Conservation (phyloP, 2,888 invertebrate genomes). For the Eupithecia centaureata region DNA sequence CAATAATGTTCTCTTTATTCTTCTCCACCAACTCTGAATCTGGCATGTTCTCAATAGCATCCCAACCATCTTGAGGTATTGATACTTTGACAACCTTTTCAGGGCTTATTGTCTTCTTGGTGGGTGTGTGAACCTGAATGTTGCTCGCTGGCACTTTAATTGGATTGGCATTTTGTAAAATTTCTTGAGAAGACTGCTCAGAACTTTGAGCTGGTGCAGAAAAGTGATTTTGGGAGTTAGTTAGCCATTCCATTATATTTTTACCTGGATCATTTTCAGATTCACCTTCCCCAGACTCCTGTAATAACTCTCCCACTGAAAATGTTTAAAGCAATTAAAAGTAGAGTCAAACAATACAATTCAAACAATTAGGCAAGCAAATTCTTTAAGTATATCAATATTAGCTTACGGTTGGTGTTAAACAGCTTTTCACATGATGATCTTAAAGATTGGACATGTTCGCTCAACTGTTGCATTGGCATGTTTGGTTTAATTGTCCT, state of each 20-base stretch:
- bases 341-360: background rate
- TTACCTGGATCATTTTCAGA: constrained; percentile 59
- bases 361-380: too few relatives aligned
- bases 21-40: constrained; percentile 55
- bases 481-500: constrained; percentile 59
- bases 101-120: constrained; percentile 52
- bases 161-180: constrained; percentile 42
- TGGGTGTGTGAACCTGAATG: constrained; percentile 61
- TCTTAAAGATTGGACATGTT: constrained; percentile 56
- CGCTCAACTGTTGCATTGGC: constrained; percentile 59
- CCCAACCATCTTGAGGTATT: constrained; percentile 72
- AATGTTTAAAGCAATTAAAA: constrained; percentile 28
- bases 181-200: constrained; percentile 56
- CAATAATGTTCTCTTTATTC: constrained; percentile 59
- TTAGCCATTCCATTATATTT: constrained; percentile 73
- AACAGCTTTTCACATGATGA: constrained; percentile 67
- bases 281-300: constrained; percentile 51
- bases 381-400: background rate
- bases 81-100: constrained; percentile 54
- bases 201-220: constrained; percentile 62
- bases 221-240: constrained; percentile 74
- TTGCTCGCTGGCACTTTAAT: constrained; percentile 59
- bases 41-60: constrained; percentile 71
- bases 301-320: constrained; percentile 66
- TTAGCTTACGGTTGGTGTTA: constrained; percentile 63